Percentiles rank a stretch among this genome's conserved stretches.
Evolutionary conservation across 1,140 invertebrate genomes (phyloP).

Genomic region (Dendrolimus kikuchii): DNA sequence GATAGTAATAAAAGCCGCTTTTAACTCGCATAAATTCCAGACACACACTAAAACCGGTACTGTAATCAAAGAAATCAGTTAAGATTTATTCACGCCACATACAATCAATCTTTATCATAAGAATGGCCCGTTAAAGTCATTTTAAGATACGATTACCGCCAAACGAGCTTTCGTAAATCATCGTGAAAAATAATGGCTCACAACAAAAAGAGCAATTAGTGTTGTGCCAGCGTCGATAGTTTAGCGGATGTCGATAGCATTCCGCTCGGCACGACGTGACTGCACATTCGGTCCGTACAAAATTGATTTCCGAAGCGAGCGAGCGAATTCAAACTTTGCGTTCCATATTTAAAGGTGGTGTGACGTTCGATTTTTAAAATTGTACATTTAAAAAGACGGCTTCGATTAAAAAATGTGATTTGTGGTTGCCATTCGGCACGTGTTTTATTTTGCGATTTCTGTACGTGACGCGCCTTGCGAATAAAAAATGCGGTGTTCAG

Average conservation of each 20-base stretch:
- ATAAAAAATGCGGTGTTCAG: constrained; percentile 28
- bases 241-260: constrained; percentile 62
- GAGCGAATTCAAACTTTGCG: constrained; percentile 20
- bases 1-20: too few species aligned
- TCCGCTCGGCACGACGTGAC: constrained; percentile 56
- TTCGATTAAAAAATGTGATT: constrained; percentile 70
- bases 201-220: constrained; percentile 61
- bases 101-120: constrained; percentile 56
- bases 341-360: constrained; percentile 1
- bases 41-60: too few species aligned
- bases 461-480: constrained; percentile 47
- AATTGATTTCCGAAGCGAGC: constrained; percentile 4
- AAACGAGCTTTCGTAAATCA: constrained; percentile 53
- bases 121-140: constrained; percentile 47
- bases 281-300: constrained; percentile 42
- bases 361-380: constrained; percentile 6
- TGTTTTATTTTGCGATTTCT: constrained; percentile 59
- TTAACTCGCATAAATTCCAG: too few species aligned
- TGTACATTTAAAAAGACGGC: constrained; percentile 40
- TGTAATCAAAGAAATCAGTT: too few species aligned
- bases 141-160: constrained; percentile 47
- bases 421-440: constrained; percentile 55
- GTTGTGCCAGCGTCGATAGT: constrained; percentile 55
- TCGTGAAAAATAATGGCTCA: constrained; percentile 46
- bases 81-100: constrained; percentile 10